A percentile compares a stretch with the other conserved stretches of the same genome.
Conservation (phyloP, 1,140 invertebrate genomes). For the Sycobia sp. region DNA sequence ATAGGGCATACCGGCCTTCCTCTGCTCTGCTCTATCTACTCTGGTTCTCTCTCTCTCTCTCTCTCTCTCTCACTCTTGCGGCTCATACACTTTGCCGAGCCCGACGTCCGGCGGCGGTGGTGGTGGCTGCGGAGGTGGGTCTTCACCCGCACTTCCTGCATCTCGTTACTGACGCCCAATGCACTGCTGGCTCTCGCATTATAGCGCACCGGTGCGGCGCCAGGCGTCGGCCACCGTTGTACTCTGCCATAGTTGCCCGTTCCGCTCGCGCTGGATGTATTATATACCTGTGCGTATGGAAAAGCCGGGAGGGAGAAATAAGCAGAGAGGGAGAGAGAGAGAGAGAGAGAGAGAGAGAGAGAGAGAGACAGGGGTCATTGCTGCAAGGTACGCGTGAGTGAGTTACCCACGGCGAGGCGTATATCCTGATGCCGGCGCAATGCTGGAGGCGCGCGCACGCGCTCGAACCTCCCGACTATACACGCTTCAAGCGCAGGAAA, state of each 20-base stretch:
- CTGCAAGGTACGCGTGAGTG: constrained; percentile 4
- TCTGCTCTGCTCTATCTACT: background rate
- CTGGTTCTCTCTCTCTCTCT: no score
- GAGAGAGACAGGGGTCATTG: no score
- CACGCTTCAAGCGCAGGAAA: constrained; percentile 37
- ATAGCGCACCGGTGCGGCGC: constrained; percentile 20
- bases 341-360: no score
- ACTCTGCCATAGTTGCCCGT: constrained; percentile 8
- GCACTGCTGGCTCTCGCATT: constrained; percentile 47
- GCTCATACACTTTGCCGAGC: constrained; percentile 5
- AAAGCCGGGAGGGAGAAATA: background rate
- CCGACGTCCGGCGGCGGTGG: background rate
- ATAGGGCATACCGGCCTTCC: background rate
- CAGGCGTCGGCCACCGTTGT: no score
- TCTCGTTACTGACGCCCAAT: constrained; percentile 56
- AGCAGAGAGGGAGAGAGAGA: background rate
- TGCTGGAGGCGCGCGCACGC: background rate
- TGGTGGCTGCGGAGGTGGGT: background rate
- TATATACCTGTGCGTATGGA: background rate
- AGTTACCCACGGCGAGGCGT: background rate
- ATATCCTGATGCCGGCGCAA: background rate
- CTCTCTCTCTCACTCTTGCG: no score
- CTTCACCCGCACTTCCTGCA: constrained; percentile 52
- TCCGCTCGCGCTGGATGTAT: background rate
- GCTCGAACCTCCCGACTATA: background rate